Percentiles rank a stretch among this genome's conserved stretches.
Evolutionary conservation across 2,113 vertebrate species (phyloP).

Genomic region (Zootoca vivipara): DNA sequence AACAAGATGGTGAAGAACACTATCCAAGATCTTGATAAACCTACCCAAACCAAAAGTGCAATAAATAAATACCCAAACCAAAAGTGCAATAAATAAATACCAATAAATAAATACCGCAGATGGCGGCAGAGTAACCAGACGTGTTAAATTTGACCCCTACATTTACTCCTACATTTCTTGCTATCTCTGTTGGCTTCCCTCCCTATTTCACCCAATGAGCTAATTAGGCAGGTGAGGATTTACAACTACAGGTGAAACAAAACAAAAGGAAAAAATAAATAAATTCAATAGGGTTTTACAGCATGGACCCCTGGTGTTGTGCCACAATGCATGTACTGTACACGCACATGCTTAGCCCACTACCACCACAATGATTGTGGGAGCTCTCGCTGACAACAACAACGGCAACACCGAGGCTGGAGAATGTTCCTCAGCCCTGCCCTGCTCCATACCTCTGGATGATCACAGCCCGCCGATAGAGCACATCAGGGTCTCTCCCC

Average conservation of each 20-base stretch:
- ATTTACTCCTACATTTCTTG: too few species aligned
- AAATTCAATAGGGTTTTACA: neutral
- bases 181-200: too few species aligned
- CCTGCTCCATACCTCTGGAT: slow-evolving; percentile 85
- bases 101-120: too few species aligned
- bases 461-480: slow-evolving; percentile 89
- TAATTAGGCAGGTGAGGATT: too few species aligned
- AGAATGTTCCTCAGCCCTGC: neutral
- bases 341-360: neutral
- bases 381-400: neutral
- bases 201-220: too few species aligned
- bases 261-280: neutral
- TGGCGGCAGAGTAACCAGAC: too few species aligned
- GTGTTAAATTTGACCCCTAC: too few species aligned
- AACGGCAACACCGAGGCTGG: too few species aligned
- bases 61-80: neutral
- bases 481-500: slow-evolving; percentile 88
- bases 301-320: neutral
- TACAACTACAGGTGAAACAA: too few species aligned
- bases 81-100: neutral
- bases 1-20: slow-evolving; percentile 89
- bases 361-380: neutral
- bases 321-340: neutral
- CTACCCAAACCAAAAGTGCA: slow-evolving; percentile 66
- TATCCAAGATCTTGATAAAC: slow-evolving; percentile 92